Evolutionary conservation across 2,888 invertebrate species (phyloP), one percentile per base, ranked within the genome.

Genomic region (Liodrosophila aerea): DNA sequence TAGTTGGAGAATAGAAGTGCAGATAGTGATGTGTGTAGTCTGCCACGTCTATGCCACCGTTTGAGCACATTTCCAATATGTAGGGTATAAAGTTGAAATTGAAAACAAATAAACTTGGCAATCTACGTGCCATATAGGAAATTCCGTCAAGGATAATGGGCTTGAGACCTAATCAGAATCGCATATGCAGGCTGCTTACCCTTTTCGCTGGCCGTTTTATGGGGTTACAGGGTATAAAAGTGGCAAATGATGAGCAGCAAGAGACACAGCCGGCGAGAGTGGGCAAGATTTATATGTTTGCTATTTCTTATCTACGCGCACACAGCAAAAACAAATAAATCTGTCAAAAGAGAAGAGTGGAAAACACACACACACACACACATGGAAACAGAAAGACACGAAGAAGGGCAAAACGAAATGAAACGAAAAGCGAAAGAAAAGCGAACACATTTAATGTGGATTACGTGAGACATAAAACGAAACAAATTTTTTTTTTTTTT

Each of bases 391-490:
- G 18, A 4, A 37, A 16, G n/a, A 18, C 15, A 18, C 9, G 11
- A n/a, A 18, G 39, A 5, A n/a, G 22, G 22, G 39, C 5, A 22
- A 13, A 13, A 13, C 13, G 7, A 51, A 18, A 13, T 22, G 41
- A 13, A 33, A 31, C 40, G 13, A 43, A 30, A 46, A 36, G 12
- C 29, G n/a, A 44, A 45, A 40, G 37, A 47, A 62, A 62, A 36
- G 27, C 41, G 40, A 51, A 43, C 60, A 43, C 60, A 61, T 64
- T 73, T 64, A 58, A 73, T 74, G 64, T 53, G 53, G 56, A 66
- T 73, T 72, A 69, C 69, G 69, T 69, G 73, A 69, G 57, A 43
- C 45, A 67, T 61, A 44, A 57, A 72, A 52, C 34, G 40, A 59
- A 50, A 52, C 47, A 40, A 65, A 54, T 43, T 36, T 50, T 50